Base-by-base conservation (phyloP, 2,113 vertebrate species). In the Brienomyrus longianalis region DNA sequence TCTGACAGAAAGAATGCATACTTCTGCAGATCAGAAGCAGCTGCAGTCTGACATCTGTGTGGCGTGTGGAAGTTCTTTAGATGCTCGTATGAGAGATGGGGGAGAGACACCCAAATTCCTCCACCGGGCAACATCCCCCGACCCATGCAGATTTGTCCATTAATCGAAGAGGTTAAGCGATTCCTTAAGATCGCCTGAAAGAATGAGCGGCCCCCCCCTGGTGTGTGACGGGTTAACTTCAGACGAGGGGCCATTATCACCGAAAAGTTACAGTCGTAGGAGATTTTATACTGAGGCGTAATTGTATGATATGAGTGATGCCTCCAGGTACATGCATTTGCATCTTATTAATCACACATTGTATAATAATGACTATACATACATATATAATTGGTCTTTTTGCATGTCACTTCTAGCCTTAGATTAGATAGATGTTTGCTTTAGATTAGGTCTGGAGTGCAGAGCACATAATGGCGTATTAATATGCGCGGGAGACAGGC, bases 341-440 rank as follows among this genome's bases (percentile, higher is more conserved):
- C 83, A 35, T 54, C n/a, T 54, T 87, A 86, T 86, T 86, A 86
- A 52, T 52, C 39, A 50, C 54, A 52, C 48, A 35, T 54, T 54
- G 85, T 17, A 54, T 35, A 54, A 54, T 35, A 48, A 87, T 54
- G 48, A 21, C 85, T 31, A 87, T 54, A 87, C 50, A 21, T 84
- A 35, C 85, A 54, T 84, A 19, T 54, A 54, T 87, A 54, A 35
- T 87, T 87, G 83, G 45, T 54, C 31, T 87, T 54, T 87, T 31
- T 39, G 10, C 23, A 50, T 86, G 85, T 52, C 51, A 80, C 35
- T 80, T 84, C 45, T 23, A 48, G 19, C 45, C 21, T n/a, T 47
- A 84, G 39, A 84, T 84, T 48, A 45, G 83, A 47, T 84, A n/a
- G 83, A 84, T 84, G 39, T 84, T 54, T 87, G 51, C 51, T 87